phyloP scores from a whole-genome alignment of 1,140 invertebrate species.

The Drosophila sulfurigaster region DNA sequence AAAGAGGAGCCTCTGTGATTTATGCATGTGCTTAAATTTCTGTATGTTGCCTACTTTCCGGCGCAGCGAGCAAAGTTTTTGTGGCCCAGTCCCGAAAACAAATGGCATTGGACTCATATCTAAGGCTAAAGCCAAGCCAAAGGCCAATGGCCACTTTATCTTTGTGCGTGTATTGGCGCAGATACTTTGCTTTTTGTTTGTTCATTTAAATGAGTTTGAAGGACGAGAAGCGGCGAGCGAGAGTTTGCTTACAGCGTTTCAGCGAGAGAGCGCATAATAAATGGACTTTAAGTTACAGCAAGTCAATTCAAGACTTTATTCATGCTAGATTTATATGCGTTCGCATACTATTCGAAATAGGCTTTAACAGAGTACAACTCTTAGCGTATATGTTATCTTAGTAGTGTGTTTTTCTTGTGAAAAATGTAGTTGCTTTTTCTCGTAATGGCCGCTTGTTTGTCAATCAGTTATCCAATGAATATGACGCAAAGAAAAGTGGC shows the following conservation, averaged over 20 bases:
- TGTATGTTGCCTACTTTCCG: slow-evolving; percentile 42
- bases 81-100: neutral
- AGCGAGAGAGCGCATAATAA: slow-evolving; percentile 11
- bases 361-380: neutral
- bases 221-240: no score
- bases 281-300: slow-evolving; percentile 8
- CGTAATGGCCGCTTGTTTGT: neutral
- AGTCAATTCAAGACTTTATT: neutral
- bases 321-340: neutral
- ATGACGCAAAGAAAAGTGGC: neutral
- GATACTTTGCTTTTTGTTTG: slow-evolving; percentile 30
- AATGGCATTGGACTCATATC: slow-evolving; percentile 24
- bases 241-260: neutral
- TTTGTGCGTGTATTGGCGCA: slow-evolving; percentile 26
- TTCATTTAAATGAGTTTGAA: slow-evolving; percentile 28
- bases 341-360: neutral
- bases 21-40: slow-evolving; percentile 60
- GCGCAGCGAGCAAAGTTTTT: slow-evolving; percentile 35
- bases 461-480: neutral
- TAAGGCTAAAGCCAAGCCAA: slow-evolving; percentile 18
- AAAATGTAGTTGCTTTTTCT: neutral
- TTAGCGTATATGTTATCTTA: neutral
- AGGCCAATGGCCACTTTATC: slow-evolving; percentile 37
- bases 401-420: neutral
- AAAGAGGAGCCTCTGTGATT: slow-evolving; percentile 41